These are phyloP conservation scores for Channa argus DNA, from an alignment of 2,113 vertebrate genomes.

Conservation along the genomic window DNA sequence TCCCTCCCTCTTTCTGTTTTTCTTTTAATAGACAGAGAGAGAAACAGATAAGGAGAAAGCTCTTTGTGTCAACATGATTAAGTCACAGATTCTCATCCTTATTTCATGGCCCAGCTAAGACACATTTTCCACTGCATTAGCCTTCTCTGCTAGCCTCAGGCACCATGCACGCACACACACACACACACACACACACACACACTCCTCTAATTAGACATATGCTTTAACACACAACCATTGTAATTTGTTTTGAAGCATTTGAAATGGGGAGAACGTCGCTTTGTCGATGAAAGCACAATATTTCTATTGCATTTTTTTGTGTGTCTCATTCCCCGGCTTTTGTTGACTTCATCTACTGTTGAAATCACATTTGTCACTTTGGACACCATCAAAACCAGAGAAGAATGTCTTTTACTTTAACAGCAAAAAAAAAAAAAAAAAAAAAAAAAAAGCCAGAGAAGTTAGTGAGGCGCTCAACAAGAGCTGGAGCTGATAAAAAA, in stretches of 20 bases:
- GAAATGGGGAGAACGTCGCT: constrained; percentile 47
- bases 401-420: background rate
- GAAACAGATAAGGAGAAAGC: constrained; percentile 39
- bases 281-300: constrained; percentile 49
- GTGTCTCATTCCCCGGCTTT: background rate
- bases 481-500: too few relatives aligned
- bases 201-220: constrained; percentile 76
- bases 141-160: constrained; percentile 76
- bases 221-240: constrained; percentile 73
- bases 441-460: too few relatives aligned
- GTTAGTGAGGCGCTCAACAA: too few relatives aligned
- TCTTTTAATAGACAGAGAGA: background rate
- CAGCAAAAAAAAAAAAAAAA: too few relatives aligned
- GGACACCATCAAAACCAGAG: constrained; percentile 3
- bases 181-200: constrained; percentile 36
- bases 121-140: constrained; percentile 83
- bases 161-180: constrained; percentile 47
- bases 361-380: constrained; percentile 8
- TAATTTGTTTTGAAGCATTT: constrained; percentile 71
- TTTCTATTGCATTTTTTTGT: background rate
- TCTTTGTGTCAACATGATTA: constrained; percentile 77
- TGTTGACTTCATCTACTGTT: constrained; percentile 1
- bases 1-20: background rate
- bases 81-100: constrained; percentile 74
- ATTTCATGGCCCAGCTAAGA: constrained; percentile 77